These are phyloP conservation scores for Drosophila tristis DNA, from an alignment of 1,140 invertebrate species.

Conservation along the genomic window DNA sequence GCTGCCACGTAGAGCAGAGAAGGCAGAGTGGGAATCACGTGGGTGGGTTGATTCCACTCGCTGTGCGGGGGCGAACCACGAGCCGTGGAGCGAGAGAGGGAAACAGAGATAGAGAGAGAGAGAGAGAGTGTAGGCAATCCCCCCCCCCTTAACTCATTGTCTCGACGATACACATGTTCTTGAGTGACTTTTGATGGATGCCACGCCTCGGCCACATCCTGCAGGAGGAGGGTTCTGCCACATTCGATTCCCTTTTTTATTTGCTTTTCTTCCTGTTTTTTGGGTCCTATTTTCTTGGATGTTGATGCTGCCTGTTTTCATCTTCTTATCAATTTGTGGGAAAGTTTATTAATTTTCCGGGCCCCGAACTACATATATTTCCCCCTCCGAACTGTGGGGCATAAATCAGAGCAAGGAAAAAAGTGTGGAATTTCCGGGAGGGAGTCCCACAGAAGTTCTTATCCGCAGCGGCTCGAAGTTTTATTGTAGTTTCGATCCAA, in stretches of 20 bases:
- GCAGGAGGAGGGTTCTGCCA: slow-evolving; percentile 26
- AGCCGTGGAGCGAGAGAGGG: slow-evolving; percentile 18
- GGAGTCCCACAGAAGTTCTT: neutral
- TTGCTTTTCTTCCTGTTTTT: slow-evolving; percentile 16
- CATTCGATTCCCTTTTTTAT: slow-evolving; percentile 24
- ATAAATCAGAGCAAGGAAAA: slow-evolving; percentile 56
- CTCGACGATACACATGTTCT: slow-evolving; percentile 56
- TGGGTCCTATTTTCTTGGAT: slow-evolving; percentile 4
- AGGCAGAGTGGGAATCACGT: slow-evolving; percentile 48
- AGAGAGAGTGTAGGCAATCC: slow-evolving; percentile 14
- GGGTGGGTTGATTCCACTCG: slow-evolving; percentile 52
- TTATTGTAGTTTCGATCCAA: slow-evolving; percentile 18
- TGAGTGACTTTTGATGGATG: slow-evolving; percentile 66
- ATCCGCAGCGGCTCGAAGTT: no score
- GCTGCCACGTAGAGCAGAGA: neutral
- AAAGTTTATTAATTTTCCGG: slow-evolving; percentile 71
- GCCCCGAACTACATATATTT: slow-evolving; percentile 30
- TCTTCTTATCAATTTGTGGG: slow-evolving; percentile 66
- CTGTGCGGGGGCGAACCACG: slow-evolving; percentile 13
- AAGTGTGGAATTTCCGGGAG: neutral
- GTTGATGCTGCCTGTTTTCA: slow-evolving; percentile 36
- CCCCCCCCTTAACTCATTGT: no score
- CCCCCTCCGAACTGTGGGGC: slow-evolving; percentile 24
- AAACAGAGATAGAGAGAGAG: slow-evolving; percentile 18
- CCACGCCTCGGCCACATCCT: slow-evolving; percentile 54